These are phyloP conservation scores for Camponotus floridanus DNA, from an alignment of 1,140 invertebrate genomes.

Conservation along the genomic window DNA sequence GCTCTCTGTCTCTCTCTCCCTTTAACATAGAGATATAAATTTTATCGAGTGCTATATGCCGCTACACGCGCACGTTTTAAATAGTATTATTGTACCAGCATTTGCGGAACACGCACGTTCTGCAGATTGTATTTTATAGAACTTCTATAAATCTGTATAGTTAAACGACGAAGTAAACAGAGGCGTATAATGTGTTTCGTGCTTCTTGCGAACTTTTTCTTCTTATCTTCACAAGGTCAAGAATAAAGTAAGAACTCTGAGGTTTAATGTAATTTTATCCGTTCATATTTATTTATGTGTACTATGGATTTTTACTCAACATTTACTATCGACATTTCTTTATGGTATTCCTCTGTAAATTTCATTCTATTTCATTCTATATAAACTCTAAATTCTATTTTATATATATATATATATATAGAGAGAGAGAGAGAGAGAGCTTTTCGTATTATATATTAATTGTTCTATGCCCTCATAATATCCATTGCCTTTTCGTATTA, in stretches of 20 bases:
- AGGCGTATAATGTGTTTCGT: conserved; percentile 54
- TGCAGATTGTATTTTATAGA: conserved; percentile 43
- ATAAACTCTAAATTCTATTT: not conserved
- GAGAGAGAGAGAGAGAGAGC: too few species aligned
- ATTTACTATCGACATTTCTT: not conserved
- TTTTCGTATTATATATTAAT: conserved; percentile 14
- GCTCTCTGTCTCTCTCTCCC: not conserved
- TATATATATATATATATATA: too few species aligned
- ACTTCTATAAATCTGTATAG: conserved; percentile 54
- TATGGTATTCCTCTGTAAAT: not conserved
- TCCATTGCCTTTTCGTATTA: not conserved
- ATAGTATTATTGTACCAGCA: conserved; percentile 29
- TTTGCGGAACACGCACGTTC: conserved; percentile 29
- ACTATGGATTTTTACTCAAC: not conserved
- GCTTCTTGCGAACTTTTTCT: conserved; percentile 44
- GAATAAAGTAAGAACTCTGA: conserved; percentile 20
- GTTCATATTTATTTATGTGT: not conserved
- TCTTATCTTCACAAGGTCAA: conserved; percentile 37
- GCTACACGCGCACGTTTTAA: conserved; percentile 27
- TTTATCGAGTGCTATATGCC: conserved; percentile 42
- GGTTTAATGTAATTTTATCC: conserved; percentile 3
- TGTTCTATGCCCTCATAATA: not conserved
- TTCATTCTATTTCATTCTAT: not conserved
- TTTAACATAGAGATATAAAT: conserved; percentile 30
- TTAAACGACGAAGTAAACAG: conserved; percentile 51